Percentiles rank a stretch among this genome's conserved stretches.
These are phyloP conservation scores for Crioceris asparagi DNA, from an alignment of 2,888 invertebrate species.

Conservation along the genomic window DNA sequence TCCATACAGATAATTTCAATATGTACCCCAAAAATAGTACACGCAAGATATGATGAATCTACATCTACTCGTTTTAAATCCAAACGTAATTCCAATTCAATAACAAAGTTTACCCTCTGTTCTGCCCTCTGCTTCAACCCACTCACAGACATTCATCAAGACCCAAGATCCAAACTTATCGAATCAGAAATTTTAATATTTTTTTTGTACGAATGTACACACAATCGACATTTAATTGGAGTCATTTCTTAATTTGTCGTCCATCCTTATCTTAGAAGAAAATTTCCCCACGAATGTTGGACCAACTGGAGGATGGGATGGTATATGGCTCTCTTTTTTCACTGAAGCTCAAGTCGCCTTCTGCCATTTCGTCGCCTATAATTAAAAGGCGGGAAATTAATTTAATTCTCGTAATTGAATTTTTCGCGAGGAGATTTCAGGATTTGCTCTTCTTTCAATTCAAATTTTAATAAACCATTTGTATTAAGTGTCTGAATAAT, in stretches of 20 bases:
- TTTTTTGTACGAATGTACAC: constrained; percentile 34
- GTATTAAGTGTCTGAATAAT: constrained; percentile 8
- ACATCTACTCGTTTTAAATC: too few species aligned
- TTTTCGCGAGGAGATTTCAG: constrained; percentile 28
- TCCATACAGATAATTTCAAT: too few species aligned
- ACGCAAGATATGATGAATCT: too few species aligned
- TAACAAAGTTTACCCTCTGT: too few species aligned
- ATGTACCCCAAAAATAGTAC: too few species aligned
- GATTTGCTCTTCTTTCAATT: constrained; percentile 18
- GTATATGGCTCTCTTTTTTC: too few species aligned
- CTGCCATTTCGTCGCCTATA: constrained; percentile 36
- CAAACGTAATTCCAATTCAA: too few species aligned
- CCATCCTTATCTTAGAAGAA: constrained; percentile 13
- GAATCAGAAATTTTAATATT: constrained; percentile 36
- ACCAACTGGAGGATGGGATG: too few species aligned
- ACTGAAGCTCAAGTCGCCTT: too few species aligned
- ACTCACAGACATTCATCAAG: too few species aligned
- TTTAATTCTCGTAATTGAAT: constrained; percentile 40
- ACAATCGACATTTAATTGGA: constrained; percentile 41
- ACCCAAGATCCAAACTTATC: constrained; percentile 19
- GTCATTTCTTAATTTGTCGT: constrained; percentile 33
- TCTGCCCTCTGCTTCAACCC: too few species aligned
- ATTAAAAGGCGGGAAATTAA: constrained; percentile 40
- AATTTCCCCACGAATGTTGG: too few species aligned
- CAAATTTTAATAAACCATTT: constrained; percentile 19